phyloP scores from a whole-genome alignment of 2,888 invertebrate genomes.

The Erynnis tages region DNA sequence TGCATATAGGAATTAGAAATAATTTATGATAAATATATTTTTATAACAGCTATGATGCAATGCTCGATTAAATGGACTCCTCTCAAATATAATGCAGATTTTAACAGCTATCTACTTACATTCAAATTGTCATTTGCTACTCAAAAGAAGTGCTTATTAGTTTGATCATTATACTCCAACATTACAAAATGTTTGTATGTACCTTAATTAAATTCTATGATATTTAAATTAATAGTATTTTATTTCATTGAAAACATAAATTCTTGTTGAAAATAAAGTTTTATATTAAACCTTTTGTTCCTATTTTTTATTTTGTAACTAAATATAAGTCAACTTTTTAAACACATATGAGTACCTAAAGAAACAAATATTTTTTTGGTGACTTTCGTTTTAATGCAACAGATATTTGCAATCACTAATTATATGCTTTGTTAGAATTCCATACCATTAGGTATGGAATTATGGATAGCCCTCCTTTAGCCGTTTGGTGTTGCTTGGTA shows the following conservation, averaged over 20 bases:
- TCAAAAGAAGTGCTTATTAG: conserved; percentile 74
- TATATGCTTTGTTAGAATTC: too few species aligned
- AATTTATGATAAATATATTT: conserved; percentile 42
- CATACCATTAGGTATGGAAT: too few species aligned
- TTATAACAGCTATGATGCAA: conserved; percentile 34
- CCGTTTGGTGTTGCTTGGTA: too few species aligned
- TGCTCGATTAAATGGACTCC: conserved; percentile 50
- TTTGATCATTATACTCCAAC: conserved; percentile 78
- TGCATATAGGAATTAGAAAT: conserved; percentile 35
- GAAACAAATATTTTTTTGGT: too few species aligned
- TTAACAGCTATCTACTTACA: conserved; percentile 59
- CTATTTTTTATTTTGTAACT: not conserved
- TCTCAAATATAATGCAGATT: conserved; percentile 55
- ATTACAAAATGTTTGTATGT: conserved; percentile 81
- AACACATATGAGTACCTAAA: too few species aligned
- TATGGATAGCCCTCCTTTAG: too few species aligned
- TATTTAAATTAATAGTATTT: conserved; percentile 58
- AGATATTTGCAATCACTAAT: too few species aligned
- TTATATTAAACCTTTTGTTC: conserved; percentile 8
- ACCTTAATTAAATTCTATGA: conserved; percentile 81
- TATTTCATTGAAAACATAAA: conserved; percentile 40
- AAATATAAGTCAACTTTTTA: too few species aligned
- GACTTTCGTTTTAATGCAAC: too few species aligned
- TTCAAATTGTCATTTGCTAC: conserved; percentile 69
- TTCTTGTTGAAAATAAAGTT: conserved; percentile 13